Evolutionary conservation across 2,888 invertebrate species (phyloP).

Genomic region (Tenodera sinensis): DNA sequence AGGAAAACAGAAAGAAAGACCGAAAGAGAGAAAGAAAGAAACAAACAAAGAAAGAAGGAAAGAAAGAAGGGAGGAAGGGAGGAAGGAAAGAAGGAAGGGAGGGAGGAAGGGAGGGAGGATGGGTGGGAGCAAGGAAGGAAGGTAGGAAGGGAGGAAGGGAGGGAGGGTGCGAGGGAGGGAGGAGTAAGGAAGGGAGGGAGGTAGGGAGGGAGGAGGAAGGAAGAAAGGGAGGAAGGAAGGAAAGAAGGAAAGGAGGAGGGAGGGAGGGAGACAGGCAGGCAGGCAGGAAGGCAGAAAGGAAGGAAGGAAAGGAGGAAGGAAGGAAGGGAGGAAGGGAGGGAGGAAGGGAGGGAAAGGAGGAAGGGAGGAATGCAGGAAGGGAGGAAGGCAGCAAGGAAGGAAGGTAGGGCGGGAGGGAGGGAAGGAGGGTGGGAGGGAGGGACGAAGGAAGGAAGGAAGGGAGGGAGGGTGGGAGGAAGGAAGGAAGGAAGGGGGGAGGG

Average conservation of each 20-base stretch:
- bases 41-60: too few relatives aligned
- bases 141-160: too few relatives aligned
- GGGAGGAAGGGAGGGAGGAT: background rate
- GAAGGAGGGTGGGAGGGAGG: background rate
- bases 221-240: background rate
- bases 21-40: too few relatives aligned
- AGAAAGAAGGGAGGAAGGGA: background rate
- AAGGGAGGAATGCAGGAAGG: too few relatives aligned
- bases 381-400: too few relatives aligned
- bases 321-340: background rate
- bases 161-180: background rate
- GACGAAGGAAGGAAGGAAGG: background rate
- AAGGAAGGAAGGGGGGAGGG: background rate
- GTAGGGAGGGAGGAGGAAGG: too few relatives aligned
- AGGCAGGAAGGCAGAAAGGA: background rate
- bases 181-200: background rate
- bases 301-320: background rate
- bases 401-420: too few relatives aligned
- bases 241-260: background rate
- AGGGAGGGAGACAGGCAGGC: too few relatives aligned
- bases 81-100: slow-evolving; percentile 1
- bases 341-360: slow-evolving; percentile 1
- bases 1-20: too few relatives aligned
- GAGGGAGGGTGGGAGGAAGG: background rate
- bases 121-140: too few relatives aligned